Evolutionary conservation across 2,113 vertebrate genomes (phyloP), one percentile per base, ranked within the genome.

Genomic region (Nematolebias whitei): DNA sequence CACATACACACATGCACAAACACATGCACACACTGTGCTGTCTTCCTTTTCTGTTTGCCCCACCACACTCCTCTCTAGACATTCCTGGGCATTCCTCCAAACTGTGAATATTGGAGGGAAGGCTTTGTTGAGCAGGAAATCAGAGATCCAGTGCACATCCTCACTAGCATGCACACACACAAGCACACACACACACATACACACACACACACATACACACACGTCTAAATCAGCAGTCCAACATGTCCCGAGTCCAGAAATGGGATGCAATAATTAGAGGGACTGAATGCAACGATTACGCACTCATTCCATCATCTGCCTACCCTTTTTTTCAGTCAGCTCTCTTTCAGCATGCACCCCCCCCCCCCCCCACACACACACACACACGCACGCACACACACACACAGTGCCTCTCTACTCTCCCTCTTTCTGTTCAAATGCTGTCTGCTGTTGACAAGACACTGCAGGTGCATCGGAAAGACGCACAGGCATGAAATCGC

Each of bases 391-490:
- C 26, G 3, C 26, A 3, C 3, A 3, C 26, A 29, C 7, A 3
- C 3, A 3, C 26, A 3, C 26, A 29, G 26, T 29, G 26, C 63
- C 53, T 60, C 44, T 39, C 57, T 71, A 40, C 16, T 70, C 52
- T 50, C 53, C 15, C 63, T 74, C 63, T 67, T 84, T 81, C 63
- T 22, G 40, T 75, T 67, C 78, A 80, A 84, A 56, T 4, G 59
- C 76, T 69, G 50, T 78, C 68, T 76, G 64, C 77, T 50, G 80
- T 68, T 76, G 79, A 86, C 35, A 63, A 77, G 85, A 73, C 82
- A 69, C 82, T 83, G 87, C 89, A 91, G 89, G 89, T 91, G 88
- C 69, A 26, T 68, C 78, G 85, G 79, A 85, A 71, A 72, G 79
- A 87, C 39, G 69, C 72, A 51, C 76, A 69, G 76, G 58, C 88